Conservation (phyloP, 1,140 invertebrate genomes). For the Meloidogyne hapla region DNA sequence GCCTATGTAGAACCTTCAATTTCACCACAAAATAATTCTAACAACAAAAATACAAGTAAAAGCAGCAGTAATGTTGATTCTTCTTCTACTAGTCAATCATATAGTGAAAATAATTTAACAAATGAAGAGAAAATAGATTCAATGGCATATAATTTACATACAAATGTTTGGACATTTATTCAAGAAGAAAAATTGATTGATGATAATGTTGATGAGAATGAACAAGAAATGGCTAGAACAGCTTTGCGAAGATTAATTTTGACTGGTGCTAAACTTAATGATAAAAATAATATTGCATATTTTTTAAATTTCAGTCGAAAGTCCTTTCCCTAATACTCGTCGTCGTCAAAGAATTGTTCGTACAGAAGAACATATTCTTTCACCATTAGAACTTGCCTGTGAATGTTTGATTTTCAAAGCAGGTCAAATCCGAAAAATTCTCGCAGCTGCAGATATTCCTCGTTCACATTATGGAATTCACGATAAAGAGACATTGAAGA, state of each 20-base stretch:
- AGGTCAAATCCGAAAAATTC: conserved; percentile 46
- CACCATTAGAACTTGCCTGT: conserved; percentile 48
- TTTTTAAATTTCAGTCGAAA: conserved; percentile 41
- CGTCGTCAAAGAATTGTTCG: conserved; percentile 41
- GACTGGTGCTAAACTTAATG: conserved; percentile 34
- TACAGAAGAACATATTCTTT: conserved; percentile 36
- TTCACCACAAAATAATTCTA: conserved; percentile 12
- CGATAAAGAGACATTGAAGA: conserved; percentile 33
- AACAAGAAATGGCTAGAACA: conserved; percentile 45
- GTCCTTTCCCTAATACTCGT: conserved; percentile 44
- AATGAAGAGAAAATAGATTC: conserved; percentile 27
- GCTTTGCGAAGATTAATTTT: conserved; percentile 45
- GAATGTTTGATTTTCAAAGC: conserved; percentile 47
- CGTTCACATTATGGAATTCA: conserved; percentile 19
- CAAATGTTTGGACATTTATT: conserved; percentile 47
- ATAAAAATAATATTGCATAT: background rate
- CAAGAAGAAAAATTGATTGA: conserved; percentile 51
- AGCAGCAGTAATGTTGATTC: background rate
- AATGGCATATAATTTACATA: conserved; percentile 48
- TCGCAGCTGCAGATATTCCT: conserved; percentile 45
- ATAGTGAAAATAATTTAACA: background rate
- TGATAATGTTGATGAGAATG: conserved; percentile 31
- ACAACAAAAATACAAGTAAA: background rate
- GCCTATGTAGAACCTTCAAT: conserved; percentile 50
- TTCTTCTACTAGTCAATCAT: background rate